phyloP scores from a whole-genome alignment of 2,888 invertebrate species.

The Cephus runcator region DNA sequence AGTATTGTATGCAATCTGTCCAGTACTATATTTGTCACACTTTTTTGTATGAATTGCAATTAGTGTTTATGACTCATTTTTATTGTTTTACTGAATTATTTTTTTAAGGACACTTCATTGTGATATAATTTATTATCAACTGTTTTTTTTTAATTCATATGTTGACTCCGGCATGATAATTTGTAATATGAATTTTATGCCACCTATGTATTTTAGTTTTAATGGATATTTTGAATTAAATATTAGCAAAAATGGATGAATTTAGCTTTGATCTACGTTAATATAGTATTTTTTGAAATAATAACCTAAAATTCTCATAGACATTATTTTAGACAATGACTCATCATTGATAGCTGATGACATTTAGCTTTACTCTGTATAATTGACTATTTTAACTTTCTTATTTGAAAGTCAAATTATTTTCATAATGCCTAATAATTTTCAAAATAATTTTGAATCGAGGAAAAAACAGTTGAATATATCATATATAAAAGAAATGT shows the following conservation, averaged over 20 bases:
- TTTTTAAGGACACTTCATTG: not conserved
- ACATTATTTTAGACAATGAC: not conserved
- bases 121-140: not conserved
- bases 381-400: not conserved
- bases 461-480: not conserved
- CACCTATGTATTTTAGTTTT: not conserved
- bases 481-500: too few species aligned
- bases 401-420: not conserved
- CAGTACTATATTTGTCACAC: not conserved
- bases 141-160: not conserved
- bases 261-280: not conserved
- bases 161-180: not conserved
- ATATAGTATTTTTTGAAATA: not conserved
- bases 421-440: not conserved
- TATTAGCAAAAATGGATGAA: not conserved
- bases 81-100: not conserved
- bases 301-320: not conserved
- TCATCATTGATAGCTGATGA: not conserved
- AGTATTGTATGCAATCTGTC: not conserved
- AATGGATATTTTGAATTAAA: not conserved
- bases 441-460: not conserved
- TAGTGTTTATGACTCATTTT: not conserved
- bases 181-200: not conserved
- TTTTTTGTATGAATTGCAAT: not conserved
- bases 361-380: not conserved